Evolutionary conservation across 2,888 invertebrate genomes (phyloP).

Genomic region (Idaea aversata): DNA sequence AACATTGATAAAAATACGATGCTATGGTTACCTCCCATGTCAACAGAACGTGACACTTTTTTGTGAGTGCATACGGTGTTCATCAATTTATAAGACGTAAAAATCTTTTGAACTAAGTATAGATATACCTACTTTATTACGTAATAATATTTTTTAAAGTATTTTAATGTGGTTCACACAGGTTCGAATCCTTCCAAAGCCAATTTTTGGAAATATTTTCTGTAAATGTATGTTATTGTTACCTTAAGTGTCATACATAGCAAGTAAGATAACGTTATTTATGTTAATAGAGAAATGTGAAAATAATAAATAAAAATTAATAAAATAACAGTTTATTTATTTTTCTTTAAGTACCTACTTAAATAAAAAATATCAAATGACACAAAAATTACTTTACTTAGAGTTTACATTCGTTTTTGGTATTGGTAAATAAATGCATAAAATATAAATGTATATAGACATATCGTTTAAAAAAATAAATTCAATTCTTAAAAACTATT

Average conservation of each 20-base stretch:
- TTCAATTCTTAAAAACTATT: neutral
- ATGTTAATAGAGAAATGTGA: slow-evolving; percentile 18
- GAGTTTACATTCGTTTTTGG: neutral
- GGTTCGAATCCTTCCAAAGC: neutral
- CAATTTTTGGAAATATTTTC: slow-evolving; percentile 4
- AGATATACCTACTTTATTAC: too few relatives aligned
- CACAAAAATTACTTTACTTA: slow-evolving; percentile 4
- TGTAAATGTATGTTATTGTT: slow-evolving; percentile 29
- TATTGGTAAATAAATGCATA: neutral
- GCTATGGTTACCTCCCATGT: too few relatives aligned
- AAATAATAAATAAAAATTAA: slow-evolving; percentile 7
- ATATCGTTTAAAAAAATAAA: neutral
- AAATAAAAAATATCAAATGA: too few relatives aligned
- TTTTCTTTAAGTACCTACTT: neutral
- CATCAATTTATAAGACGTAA: too few relatives aligned
- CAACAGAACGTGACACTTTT: too few relatives aligned
- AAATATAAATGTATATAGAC: neutral
- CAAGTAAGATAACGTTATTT: slow-evolving; percentile 38
- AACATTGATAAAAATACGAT: too few relatives aligned
- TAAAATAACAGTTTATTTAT: slow-evolving; percentile 1
- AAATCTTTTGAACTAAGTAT: too few relatives aligned
- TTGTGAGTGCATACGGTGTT: too few relatives aligned
- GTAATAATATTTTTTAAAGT: too few relatives aligned
- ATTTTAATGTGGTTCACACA: too few relatives aligned
- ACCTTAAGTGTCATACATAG: slow-evolving; percentile 52